A percentile compares a stretch with the other conserved stretches of the same genome.
Evolutionary conservation across 2,113 vertebrate species (phyloP).

Genomic region (Campylorhamphus procurvoides): DNA sequence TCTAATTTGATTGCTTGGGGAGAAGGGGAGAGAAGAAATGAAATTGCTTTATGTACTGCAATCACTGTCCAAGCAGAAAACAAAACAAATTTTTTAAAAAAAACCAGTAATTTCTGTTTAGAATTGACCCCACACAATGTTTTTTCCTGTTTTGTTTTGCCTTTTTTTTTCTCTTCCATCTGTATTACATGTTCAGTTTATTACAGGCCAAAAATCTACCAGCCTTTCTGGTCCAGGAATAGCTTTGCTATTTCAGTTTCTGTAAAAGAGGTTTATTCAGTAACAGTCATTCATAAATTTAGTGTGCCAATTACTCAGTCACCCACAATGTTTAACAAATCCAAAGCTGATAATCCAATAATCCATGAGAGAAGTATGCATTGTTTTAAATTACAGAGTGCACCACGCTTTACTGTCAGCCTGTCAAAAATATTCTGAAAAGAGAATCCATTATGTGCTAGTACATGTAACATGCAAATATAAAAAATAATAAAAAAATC

Average conservation of each 20-base stretch:
- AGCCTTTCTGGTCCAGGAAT: slow-evolving; percentile 2
- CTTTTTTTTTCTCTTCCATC: not conserved
- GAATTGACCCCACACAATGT: not conserved
- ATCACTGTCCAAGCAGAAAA: not conserved
- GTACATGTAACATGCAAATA: not conserved
- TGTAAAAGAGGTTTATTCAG: slow-evolving; percentile 5
- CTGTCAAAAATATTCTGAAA: not conserved
- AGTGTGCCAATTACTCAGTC: not conserved
- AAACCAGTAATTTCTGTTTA: not conserved
- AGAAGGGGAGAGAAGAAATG: not conserved
- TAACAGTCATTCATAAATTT: slow-evolving; percentile 27
- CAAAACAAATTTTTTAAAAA: rapidly evolving
- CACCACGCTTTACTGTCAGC: not conserved
- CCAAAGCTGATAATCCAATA: slow-evolving; percentile 37
- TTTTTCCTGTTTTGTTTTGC: not conserved
- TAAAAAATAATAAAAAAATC: not conserved
- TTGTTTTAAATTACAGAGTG: not conserved
- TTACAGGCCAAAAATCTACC: not conserved
- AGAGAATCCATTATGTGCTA: not conserved
- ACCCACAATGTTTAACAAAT: not conserved
- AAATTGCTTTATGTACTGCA: not conserved
- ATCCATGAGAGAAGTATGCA: not conserved
- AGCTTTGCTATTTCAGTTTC: slow-evolving; percentile 34
- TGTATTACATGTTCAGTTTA: not conserved
- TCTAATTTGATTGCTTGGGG: not conserved